A percentile compares a stretch with the other conserved stretches of the same genome.
Evolutionary conservation across 2,113 vertebrate genomes (phyloP).

Genomic region (Mola mola): DNA sequence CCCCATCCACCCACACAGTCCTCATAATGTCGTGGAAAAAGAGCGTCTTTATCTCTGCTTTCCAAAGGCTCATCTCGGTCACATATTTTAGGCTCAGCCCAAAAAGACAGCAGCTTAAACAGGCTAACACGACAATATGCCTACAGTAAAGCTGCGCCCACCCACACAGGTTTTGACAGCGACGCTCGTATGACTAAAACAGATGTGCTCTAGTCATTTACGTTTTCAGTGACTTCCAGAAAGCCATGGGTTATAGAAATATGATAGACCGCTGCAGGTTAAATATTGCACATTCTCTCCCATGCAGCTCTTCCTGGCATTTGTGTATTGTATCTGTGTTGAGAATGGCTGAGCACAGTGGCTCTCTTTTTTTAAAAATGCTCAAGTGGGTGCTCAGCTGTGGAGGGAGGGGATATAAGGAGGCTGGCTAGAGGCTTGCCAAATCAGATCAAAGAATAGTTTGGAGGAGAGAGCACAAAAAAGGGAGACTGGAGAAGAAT

Average conservation of each 20-base stretch:
- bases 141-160: slow-evolving; percentile 38
- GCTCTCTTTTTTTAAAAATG: slow-evolving; percentile 18
- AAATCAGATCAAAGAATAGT: slow-evolving; percentile 68
- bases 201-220: slow-evolving; percentile 30
- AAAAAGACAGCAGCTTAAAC: slow-evolving; percentile 60
- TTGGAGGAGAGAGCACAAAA: slow-evolving; percentile 50
- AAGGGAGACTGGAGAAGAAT: slow-evolving; percentile 40
- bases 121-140: slow-evolving; percentile 51
- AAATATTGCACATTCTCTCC: slow-evolving; percentile 37
- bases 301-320: neutral
- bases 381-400: slow-evolving; percentile 59
- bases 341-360: slow-evolving; percentile 37
- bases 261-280: slow-evolving; percentile 36
- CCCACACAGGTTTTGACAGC: slow-evolving; percentile 38
- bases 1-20: slow-evolving; percentile 63
- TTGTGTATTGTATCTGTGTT: slow-evolving; percentile 29
- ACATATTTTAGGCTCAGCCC: slow-evolving; percentile 59
- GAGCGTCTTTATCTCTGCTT: slow-evolving; percentile 70
- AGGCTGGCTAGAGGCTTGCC: slow-evolving; percentile 73
- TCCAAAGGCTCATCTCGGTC: slow-evolving; percentile 59
- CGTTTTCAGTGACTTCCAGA: slow-evolving; percentile 18
- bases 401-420: slow-evolving; percentile 55
- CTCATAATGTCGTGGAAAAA: slow-evolving; percentile 71
- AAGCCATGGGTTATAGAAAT: slow-evolving; percentile 9
- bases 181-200: neutral